Evolutionary conservation across 2,888 invertebrate genomes (phyloP).

Genomic region (Cephalotes varians): DNA sequence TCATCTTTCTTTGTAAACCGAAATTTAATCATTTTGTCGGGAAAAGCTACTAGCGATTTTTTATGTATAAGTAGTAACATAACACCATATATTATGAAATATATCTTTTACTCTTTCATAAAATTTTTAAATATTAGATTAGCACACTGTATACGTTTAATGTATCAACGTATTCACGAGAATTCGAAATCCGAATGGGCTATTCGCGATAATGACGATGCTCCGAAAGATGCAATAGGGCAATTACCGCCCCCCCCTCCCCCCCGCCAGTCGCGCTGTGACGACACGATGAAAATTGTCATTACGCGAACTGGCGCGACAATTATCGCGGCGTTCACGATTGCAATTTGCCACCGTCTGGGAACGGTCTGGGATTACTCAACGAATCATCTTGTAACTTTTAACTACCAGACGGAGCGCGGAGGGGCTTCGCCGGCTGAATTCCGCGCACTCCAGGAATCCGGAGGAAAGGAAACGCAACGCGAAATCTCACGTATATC

Average conservation of each 20-base stretch:
- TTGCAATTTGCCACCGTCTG: conserved; percentile 84
- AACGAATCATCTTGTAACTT: conserved; percentile 85
- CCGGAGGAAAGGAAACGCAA: conserved; percentile 51
- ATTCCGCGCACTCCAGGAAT: conserved; percentile 65
- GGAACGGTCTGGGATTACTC: conserved; percentile 85
- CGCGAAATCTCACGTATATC: not conserved
- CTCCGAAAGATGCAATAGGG: conserved; percentile 82
- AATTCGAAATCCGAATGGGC: conserved; percentile 71
- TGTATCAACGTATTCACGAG: conserved; percentile 59
- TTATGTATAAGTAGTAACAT: not conserved
- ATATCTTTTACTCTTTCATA: not conserved
- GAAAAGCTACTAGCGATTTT: not conserved
- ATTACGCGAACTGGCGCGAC: conserved; percentile 83
- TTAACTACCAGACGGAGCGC: conserved; percentile 82
- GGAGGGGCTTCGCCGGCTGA: conserved; percentile 60
- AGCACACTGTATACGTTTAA: conserved; percentile 5
- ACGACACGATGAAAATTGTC: conserved; percentile 85
- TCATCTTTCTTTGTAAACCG: not conserved
- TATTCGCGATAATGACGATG: conserved; percentile 76
- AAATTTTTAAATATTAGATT: conserved; percentile 9
- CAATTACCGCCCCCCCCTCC: conserved; percentile 77
- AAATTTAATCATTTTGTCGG: not conserved
- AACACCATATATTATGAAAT: not conserved
- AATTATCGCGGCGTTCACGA: conserved; percentile 85
- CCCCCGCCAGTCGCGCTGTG: conserved; percentile 69